Percentiles rank a stretch among this genome's conserved stretches.
These are phyloP conservation scores for Pseudochaenichthys georgianus DNA, from an alignment of 2,797 vertebrate genomes.

Conservation along the genomic window DNA sequence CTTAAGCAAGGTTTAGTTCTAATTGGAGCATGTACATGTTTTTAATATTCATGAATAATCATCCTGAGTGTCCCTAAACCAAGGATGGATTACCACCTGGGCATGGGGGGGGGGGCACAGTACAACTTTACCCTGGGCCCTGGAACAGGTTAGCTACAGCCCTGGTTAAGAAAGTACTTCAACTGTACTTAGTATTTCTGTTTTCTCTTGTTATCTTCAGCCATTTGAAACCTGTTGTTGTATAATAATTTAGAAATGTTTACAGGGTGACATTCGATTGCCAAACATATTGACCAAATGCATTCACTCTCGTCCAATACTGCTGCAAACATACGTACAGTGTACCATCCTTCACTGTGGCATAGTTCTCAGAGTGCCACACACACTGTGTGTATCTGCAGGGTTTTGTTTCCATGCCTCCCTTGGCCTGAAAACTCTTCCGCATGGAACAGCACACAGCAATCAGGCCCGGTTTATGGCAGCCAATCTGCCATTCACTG, in stretches of 20 bases:
- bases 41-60: too few relatives aligned
- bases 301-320: not conserved
- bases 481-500: constrained; percentile 68
- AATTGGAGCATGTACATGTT: too few relatives aligned
- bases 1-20: too few relatives aligned
- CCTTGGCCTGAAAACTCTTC: constrained; percentile 42
- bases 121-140: not conserved
- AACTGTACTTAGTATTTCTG: not conserved
- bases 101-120: not conserved
- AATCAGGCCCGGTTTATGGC: constrained; percentile 71
- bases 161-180: not conserved
- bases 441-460: constrained; percentile 58
- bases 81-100: not conserved
- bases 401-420: constrained; percentile 66
- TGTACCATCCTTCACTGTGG: not conserved
- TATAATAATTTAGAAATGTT: constrained; percentile 2
- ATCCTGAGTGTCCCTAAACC: constrained; percentile 6
- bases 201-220: constrained; percentile 8
- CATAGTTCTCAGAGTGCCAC: constrained; percentile 19
- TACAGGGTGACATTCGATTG: constrained; percentile 1
- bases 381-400: constrained; percentile 49
- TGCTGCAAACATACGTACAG: not conserved
- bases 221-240: constrained; percentile 15
- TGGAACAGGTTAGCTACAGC: not conserved
- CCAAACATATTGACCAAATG: constrained; percentile 12